Base-by-base conservation (phyloP, 2,113 vertebrate genomes). In the Petroica traversi region DNA sequence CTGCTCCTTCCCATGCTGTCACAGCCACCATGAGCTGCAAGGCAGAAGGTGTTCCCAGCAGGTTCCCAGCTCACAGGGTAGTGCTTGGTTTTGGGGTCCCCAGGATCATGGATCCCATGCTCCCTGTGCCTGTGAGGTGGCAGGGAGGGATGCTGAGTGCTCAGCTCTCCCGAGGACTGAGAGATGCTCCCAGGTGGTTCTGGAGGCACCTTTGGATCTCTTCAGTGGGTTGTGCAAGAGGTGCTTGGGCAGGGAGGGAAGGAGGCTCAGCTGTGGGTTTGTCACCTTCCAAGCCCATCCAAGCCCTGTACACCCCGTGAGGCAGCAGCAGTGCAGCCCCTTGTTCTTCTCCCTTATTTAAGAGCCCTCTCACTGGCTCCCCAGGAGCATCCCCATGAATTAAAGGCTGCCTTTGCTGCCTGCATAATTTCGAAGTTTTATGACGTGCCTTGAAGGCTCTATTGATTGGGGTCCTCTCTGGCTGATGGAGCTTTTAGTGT, bases 351-450 rank as follows among this genome's bases (percentile, higher is more conserved):
- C 49, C 67, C 71, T 79, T 40, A 59, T 64, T 86, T 82, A 87
- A 91, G 64, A 58, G 24, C 38, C 77, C 16, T 5, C 34, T 76
- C 62, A 16, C 33, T 45, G 34, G 24, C n/a, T 77, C 51, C 76
- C 55, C 0, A 0, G 31, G 84, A 91, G 20, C 43, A 91, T 74
- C 89, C 54, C 85, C 59, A 24, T 83, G 94, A 94, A 85, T 93
- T 92, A 79, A 93, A 66, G 75, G 18, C 26, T 2, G 2, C 73
- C 33, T 61, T 76, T 1, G 6, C 94, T 79, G 88, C 88, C 85
- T 95, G 92, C 81, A 76, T 83, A 82, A 85, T 92, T 66, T 61
- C 81, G n/a, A 88, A 94, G 92, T 84, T 93, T 91, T 90, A 92
- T 85, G 80, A 40, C 75, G 90, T 93, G 83, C 90, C 90, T 88